phyloP scores from a whole-genome alignment of 2,888 invertebrate species.

The Cerastis rubricosa region DNA sequence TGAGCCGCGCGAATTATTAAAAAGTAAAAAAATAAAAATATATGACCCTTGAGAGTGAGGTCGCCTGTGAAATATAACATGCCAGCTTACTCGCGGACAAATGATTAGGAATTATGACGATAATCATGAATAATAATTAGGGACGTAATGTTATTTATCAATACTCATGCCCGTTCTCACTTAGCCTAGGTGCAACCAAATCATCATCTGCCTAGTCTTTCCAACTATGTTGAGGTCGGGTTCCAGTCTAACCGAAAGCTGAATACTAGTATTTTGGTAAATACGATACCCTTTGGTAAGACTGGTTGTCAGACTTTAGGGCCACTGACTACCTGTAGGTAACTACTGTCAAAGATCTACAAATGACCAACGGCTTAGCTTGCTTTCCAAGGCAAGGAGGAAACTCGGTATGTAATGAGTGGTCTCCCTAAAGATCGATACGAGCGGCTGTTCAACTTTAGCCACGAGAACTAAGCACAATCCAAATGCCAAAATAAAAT shows the following conservation, averaged over 20 bases:
- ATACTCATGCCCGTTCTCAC: neutral
- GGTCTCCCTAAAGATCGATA: too few relatives aligned
- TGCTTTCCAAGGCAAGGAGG: neutral
- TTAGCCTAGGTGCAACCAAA: neutral
- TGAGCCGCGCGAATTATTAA: slow-evolving; percentile 88
- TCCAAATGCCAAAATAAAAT: too few relatives aligned
- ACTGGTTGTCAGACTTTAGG: neutral
- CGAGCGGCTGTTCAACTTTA: too few relatives aligned
- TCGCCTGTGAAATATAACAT: slow-evolving; percentile 80
- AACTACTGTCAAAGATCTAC: neutral
- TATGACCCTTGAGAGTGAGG: slow-evolving; percentile 79
- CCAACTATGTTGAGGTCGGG: neutral
- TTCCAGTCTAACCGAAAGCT: neutral
- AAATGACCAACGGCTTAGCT: neutral
- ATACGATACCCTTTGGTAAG: neutral
- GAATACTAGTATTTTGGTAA: neutral
- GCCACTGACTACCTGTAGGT: neutral
- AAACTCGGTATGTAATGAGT: neutral
- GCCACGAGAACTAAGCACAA: too few relatives aligned
- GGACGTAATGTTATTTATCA: neutral
- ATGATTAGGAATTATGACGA: slow-evolving; percentile 62
- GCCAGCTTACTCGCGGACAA: slow-evolving; percentile 75
- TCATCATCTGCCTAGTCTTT: neutral
- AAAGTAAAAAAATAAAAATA: slow-evolving; percentile 86
- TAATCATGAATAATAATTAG: slow-evolving; percentile 34